Conservation (phyloP, 2,888 invertebrate genomes). For the Ferdinandea cuprea region DNA sequence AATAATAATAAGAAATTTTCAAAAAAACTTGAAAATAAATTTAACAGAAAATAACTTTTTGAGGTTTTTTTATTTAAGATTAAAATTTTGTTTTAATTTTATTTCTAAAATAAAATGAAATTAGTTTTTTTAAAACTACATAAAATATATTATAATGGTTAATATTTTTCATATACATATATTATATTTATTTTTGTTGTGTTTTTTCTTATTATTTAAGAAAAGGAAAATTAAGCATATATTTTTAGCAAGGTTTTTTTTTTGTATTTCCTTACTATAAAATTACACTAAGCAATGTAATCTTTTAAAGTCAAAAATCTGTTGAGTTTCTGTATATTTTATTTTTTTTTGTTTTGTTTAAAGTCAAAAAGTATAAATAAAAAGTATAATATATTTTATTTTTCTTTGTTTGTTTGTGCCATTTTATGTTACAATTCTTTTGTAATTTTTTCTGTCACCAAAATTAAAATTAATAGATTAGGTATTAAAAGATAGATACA, state of each 20-base stretch:
- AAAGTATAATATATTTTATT: conserved; percentile 26
- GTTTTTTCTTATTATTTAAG: conserved; percentile 14
- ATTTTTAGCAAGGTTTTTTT: conserved; percentile 26
- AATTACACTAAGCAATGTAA: conserved; percentile 19
- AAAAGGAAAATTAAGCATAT: conserved; percentile 51
- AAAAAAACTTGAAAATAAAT: conserved; percentile 8
- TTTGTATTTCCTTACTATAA: conserved; percentile 28
- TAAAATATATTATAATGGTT: conserved; percentile 18
- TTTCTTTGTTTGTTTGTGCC: conserved; percentile 8
- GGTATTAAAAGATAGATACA: conserved; percentile 1
- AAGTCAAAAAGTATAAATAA: conserved; percentile 39
- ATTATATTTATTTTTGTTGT: neutral
- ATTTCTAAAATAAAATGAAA: conserved; percentile 60
- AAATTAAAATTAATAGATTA: conserved; percentile 19
- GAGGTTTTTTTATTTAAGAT: conserved; percentile 1
- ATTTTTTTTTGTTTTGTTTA: too few relatives aligned
- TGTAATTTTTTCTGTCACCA: neutral
- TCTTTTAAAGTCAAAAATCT: conserved; percentile 61
- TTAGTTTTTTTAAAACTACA: conserved; percentile 21
- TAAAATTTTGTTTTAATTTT: conserved; percentile 23
- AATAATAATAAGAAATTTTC: conserved; percentile 17
- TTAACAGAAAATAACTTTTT: neutral
- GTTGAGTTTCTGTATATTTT: conserved; percentile 65
- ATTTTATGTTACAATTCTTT: conserved; percentile 10
- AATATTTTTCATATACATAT: too few relatives aligned